These are phyloP conservation scores for Gadus macrocephalus DNA, from an alignment of 2,113 vertebrate genomes.

Conservation along the genomic window DNA sequence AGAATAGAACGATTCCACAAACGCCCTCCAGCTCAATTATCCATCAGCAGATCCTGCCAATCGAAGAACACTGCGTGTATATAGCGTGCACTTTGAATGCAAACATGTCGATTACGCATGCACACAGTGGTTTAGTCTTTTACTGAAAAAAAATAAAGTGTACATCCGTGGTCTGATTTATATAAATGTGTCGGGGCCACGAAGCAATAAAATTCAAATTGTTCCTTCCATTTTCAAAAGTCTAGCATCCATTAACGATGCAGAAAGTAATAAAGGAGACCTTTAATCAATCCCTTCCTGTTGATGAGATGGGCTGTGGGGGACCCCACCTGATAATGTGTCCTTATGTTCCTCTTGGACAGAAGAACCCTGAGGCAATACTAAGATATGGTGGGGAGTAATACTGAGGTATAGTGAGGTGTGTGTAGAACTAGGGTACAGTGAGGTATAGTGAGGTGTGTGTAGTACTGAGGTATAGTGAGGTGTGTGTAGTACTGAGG, in stretches of 20 bases:
- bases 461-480: no score
- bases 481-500: no score
- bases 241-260: conserved; percentile 77
- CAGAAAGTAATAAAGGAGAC: conserved; percentile 73
- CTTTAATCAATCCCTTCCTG: conserved; percentile 79
- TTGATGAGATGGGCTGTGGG: conserved; percentile 70
- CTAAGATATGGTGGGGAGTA: no score
- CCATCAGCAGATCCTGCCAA: conserved; percentile 48
- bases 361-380: conserved; percentile 15
- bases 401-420: no score
- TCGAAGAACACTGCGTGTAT: conserved; percentile 56
- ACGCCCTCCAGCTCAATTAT: conserved; percentile 45
- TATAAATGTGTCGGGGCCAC: conserved; percentile 76
- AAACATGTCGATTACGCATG: conserved; percentile 74
- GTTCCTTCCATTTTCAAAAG: conserved; percentile 79
- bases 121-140: conserved; percentile 66
- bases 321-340: conserved; percentile 58
- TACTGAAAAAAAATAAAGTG: conserved; percentile 73
- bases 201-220: conserved; percentile 80
- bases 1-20: conserved; percentile 4
- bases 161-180: conserved; percentile 76
- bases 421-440: no score
- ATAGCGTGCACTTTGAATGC: conserved; percentile 44
- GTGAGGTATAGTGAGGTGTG: no score
- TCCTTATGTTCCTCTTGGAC: conserved; percentile 55